Evolutionary conservation across 2,113 vertebrate genomes (phyloP).

Genomic region (Saimiri boliviensis): DNA sequence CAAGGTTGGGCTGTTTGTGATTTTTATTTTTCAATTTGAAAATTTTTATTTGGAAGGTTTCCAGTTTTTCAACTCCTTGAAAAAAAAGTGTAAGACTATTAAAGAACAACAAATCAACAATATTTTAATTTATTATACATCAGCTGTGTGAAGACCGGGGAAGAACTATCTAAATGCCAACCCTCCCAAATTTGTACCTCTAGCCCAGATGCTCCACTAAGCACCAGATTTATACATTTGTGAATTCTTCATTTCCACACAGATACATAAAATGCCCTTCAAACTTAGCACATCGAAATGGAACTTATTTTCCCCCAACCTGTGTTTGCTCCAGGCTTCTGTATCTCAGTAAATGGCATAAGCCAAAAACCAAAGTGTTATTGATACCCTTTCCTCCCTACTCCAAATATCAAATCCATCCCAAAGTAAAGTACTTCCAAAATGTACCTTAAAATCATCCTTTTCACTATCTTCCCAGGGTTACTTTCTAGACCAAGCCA

Average conservation of each 20-base stretch:
- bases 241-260: neutral
- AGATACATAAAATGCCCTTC: neutral
- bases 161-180: slow-evolving; percentile 28
- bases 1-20: neutral
- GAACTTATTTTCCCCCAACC: neutral
- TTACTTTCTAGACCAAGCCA: neutral
- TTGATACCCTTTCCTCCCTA: neutral
- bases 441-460: neutral
- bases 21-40: slow-evolving; percentile 27
- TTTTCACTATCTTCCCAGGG: neutral
- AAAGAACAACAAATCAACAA: slow-evolving; percentile 4
- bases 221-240: neutral
- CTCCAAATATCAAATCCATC: neutral
- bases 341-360: neutral
- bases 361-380: neutral
- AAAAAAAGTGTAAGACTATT: neutral
- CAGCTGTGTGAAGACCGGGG: neutral
- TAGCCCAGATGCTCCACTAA: neutral
- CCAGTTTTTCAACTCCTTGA: neutral
- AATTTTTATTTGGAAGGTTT: slow-evolving; percentile 30
- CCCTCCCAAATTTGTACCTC: neutral
- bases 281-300: neutral
- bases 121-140: neutral
- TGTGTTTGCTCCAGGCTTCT: neutral
- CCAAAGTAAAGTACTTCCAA: neutral